These are phyloP conservation scores for Gobio gobio DNA, from an alignment of 2,113 vertebrate genomes.

Conservation along the genomic window DNA sequence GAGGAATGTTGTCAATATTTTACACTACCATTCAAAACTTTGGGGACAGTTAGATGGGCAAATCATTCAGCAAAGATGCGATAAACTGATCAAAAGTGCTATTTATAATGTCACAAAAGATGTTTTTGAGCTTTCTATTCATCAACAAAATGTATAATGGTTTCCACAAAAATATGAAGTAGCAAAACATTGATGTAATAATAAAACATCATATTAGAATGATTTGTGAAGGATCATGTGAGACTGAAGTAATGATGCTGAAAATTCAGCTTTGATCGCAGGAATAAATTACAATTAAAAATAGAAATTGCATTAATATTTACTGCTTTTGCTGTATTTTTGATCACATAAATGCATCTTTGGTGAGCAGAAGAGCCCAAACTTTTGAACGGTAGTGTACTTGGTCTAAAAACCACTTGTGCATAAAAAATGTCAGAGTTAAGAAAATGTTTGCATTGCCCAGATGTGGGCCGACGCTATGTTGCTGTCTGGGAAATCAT, in stretches of 20 bases:
- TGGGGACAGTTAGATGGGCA: background rate
- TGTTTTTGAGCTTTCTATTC: background rate
- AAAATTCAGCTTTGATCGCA: background rate
- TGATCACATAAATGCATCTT: background rate
- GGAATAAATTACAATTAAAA: background rate
- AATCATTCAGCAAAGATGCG: background rate
- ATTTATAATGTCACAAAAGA: background rate
- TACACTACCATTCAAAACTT: background rate
- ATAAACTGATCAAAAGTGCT: background rate
- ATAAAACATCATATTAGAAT: background rate
- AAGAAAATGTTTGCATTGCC: conserved; percentile 1
- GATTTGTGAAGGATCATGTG: background rate
- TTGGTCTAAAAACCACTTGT: conserved; percentile 58
- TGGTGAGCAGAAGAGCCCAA: background rate
- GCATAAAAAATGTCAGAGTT: conserved; percentile 40
- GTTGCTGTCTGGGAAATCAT: background rate
- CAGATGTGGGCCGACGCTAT: too few species aligned
- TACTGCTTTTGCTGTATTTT: background rate
- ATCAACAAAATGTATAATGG: background rate
- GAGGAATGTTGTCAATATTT: conserved; percentile 64
- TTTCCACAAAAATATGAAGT: background rate
- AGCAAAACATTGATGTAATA: background rate
- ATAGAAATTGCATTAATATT: background rate
- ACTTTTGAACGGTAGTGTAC: conserved; percentile 27
- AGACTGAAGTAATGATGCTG: conserved; percentile 4